A percentile compares a stretch with the other conserved stretches of the same genome.
These are phyloP conservation scores for Troilus luridus DNA, from an alignment of 2,888 invertebrate genomes.

Conservation along the genomic window DNA sequence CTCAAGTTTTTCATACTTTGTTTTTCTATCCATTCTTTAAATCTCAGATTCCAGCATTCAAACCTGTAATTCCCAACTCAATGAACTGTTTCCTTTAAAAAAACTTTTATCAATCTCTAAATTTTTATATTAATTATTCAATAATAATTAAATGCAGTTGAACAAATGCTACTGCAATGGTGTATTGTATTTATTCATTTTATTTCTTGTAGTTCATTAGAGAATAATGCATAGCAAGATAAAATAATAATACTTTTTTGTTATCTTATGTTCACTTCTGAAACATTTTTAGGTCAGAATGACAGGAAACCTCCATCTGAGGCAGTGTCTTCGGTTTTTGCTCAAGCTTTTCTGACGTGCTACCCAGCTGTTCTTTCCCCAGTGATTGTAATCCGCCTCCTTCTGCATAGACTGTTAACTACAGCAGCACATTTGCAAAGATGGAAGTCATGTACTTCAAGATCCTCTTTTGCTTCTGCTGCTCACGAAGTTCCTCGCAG, in stretches of 20 bases:
- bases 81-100: no score
- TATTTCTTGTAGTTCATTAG: no score
- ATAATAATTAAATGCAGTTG: no score
- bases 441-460: conserved; percentile 70
- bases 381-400: conserved; percentile 72
- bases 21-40: no score
- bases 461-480: conserved; percentile 70
- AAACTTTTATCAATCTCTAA: no score
- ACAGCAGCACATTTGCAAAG: conserved; percentile 71
- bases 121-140: no score
- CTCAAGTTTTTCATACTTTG: no score
- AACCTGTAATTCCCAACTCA: no score
- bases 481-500: conserved; percentile 68
- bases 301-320: conserved; percentile 66
- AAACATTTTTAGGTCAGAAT: not conserved
- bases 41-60: no score
- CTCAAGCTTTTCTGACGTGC: conserved; percentile 69
- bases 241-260: not conserved
- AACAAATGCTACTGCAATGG: no score
- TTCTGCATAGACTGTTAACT: conserved; percentile 73
- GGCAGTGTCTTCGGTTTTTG: conserved; percentile 67
- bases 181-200: no score
- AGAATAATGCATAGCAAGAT: not conserved
- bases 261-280: not conserved
- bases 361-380: conserved; percentile 73